Evolutionary conservation across 2,888 invertebrate species (phyloP).

Genomic region (Platynereis dumerilii): DNA sequence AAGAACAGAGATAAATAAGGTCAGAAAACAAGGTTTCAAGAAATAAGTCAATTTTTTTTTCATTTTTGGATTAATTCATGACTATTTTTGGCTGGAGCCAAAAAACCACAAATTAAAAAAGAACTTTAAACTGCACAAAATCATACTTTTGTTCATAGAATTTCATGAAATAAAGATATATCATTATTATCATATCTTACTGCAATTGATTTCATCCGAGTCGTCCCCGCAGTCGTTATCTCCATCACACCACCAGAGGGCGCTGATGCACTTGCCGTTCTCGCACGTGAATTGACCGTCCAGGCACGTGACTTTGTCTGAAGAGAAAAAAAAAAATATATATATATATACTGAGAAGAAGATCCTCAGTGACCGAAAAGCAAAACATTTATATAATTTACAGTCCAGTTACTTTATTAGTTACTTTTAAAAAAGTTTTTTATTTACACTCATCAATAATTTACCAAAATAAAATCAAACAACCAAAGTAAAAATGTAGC

Average conservation of each 20-base stretch:
- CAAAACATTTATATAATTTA: no score
- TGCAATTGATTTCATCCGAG: constrained; percentile 26
- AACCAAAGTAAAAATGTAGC: no score
- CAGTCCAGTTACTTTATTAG: not conserved
- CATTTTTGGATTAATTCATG: not conserved
- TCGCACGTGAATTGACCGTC: constrained; percentile 20
- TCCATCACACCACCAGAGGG: constrained; percentile 28
- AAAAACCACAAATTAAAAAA: not conserved
- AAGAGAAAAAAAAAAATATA: not conserved
- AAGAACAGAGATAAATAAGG: not conserved
- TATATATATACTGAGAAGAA: not conserved
- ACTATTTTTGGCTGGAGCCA: no score
- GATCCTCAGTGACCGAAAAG: not conserved
- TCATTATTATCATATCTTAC: constrained; percentile 19
- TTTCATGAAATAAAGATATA: not conserved
- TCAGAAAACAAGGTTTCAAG: no score
- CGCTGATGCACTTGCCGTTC: constrained; percentile 22
- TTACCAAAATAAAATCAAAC: no score
- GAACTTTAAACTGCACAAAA: not conserved
- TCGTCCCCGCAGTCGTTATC: constrained; percentile 34
- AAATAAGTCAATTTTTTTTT: no score
- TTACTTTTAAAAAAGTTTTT: not conserved
- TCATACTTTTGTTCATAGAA: not conserved
- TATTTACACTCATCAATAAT: not conserved
- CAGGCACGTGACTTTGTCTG: constrained; percentile 21